Base-by-base conservation (phyloP, 35 echinoderm and acorn worm genomes). In the Diadema setosum region DNA sequence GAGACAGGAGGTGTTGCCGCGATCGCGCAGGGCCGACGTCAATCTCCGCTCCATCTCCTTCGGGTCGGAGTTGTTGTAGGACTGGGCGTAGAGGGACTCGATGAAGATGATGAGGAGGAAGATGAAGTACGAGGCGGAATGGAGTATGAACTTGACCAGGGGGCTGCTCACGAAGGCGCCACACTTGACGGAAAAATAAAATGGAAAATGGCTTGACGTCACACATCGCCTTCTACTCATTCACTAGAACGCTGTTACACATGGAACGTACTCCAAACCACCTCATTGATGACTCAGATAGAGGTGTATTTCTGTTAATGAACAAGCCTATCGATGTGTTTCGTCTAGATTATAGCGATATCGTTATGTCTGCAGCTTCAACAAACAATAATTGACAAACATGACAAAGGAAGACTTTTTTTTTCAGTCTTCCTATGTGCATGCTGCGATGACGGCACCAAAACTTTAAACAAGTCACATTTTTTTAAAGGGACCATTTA, bases 51-150 rank as follows among this genome's bases (percentile, higher is more conserved):
- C 73, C 5, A 24, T 80, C 42, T 16, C 6, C 8, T 43, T 16
- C 45, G 84, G 43, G 34, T 23, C 33, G 24, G 34, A 7, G 31
- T 33, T 81, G 39, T 50, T 5, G 50, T 82, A 61, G 16, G 34
- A 81, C 41, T 84, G 56, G 20, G 80, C 52, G 43, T 86, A 92
- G 16, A 42, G 84, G 4, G 93, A 94, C 70, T 94, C 89, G 23
- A 99, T 81, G 82, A 99, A 99, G 46, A 99, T 75, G 30, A 94
- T 35, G 46, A 92, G 45, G 16, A 98, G 74, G 61, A 94, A 94
- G 41, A 93, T 70, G 30, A 98, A 42, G 55, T 98, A 94, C 12
- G 92, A 86, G 16, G 89, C 85, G 14, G 91, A 84, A 23, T 98
- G 92, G 18, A 82, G 91, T 18, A 93, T 87, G 46, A 98, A 98